Evolutionary conservation across 2,797 vertebrate genomes (phyloP).

Genomic region (Cyclura pinguis): DNA sequence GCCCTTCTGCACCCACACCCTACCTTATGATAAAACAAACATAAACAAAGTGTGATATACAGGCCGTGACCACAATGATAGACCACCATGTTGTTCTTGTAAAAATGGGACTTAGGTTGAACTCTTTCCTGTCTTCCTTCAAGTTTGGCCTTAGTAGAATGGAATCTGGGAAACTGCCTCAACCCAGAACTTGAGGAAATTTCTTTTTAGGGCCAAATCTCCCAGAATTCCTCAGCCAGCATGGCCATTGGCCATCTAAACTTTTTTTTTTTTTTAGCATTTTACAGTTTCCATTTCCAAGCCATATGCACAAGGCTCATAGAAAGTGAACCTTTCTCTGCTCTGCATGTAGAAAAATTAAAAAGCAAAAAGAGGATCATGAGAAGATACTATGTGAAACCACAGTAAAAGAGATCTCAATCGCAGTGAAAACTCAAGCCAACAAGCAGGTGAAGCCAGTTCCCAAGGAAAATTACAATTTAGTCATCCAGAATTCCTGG

Average conservation of each 20-base stretch:
- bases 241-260: neutral
- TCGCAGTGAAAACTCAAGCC: neutral
- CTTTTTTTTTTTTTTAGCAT: too few species aligned
- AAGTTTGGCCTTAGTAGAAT: neutral
- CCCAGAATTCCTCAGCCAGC: neutral
- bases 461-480: constrained; percentile 12
- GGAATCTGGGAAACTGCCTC: neutral
- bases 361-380: neutral
- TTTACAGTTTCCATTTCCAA: too few species aligned
- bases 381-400: constrained; percentile 6
- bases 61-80: neutral
- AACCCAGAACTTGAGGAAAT: neutral
- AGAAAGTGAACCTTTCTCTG: neutral
- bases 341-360: neutral
- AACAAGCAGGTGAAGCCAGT: constrained; percentile 24
- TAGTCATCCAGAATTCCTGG: neutral
- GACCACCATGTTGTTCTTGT: neutral
- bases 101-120: neutral
- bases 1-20: neutral
- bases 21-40: neutral
- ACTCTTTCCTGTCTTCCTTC: neutral
- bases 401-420: neutral
- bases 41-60: neutral
- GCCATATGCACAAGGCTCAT: too few species aligned
- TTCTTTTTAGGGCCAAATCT: neutral